Conservation (phyloP, 2,113 vertebrate species). For the Sphaerodactylus townsendi region DNA sequence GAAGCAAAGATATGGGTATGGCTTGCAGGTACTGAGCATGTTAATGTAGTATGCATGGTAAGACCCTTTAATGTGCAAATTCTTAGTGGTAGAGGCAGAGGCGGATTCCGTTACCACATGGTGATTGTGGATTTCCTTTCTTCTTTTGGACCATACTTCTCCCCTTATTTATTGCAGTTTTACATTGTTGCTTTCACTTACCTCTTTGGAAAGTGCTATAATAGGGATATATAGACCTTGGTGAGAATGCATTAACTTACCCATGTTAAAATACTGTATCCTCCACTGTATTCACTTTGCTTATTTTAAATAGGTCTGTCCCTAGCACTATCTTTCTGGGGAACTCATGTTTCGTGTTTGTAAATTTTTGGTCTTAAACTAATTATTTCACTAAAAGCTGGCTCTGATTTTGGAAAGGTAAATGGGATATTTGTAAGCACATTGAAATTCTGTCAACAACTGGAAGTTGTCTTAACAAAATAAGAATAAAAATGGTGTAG, state of each 20-base stretch:
- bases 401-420: neutral
- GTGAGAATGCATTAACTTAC: too few relatives aligned
- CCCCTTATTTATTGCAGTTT: neutral
- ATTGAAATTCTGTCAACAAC: slow-evolving; percentile 12
- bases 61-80: too few relatives aligned
- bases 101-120: too few relatives aligned
- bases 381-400: slow-evolving; percentile 12
- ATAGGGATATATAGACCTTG: neutral
- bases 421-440: slow-evolving; percentile 25
- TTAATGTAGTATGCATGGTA: too few relatives aligned
- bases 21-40: too few relatives aligned
- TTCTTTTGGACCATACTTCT: too few relatives aligned
- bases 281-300: neutral
- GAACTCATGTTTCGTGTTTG: neutral
- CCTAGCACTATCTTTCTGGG: neutral
- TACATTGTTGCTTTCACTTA: neutral
- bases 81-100: too few relatives aligned
- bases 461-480: slow-evolving; percentile 22
- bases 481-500: slow-evolving; percentile 10
- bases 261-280: neutral
- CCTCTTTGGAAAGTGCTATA: neutral
- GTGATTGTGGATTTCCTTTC: too few relatives aligned
- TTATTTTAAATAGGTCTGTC: neutral
- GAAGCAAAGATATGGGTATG: too few relatives aligned
- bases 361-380: slow-evolving; percentile 19